Evolutionary conservation across 2,113 vertebrate species (phyloP).

Genomic region (Bujurquina vittata): DNA sequence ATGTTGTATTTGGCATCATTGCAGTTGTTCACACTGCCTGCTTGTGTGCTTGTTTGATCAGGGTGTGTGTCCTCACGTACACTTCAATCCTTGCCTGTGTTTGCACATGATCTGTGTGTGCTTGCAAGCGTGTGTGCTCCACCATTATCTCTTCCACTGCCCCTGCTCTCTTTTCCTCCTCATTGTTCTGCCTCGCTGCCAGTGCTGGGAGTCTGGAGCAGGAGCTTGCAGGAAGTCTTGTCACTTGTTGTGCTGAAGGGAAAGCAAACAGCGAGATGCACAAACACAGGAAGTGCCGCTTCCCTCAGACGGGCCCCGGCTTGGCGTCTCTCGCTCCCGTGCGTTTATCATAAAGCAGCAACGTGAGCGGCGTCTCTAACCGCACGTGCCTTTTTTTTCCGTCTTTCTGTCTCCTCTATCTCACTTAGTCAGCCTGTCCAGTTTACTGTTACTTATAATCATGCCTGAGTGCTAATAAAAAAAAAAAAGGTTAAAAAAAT

Average conservation of each 20-base stretch:
- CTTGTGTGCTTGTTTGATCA: slow-evolving; percentile 17
- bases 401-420: neutral
- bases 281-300: slow-evolving; percentile 63
- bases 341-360: slow-evolving; percentile 23
- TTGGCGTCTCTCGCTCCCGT: slow-evolving; percentile 16
- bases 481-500: neutral
- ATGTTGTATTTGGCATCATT: neutral
- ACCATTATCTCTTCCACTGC: neutral
- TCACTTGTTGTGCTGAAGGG: slow-evolving; percentile 23
- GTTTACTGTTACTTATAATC: neutral
- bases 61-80: slow-evolving; percentile 3
- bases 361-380: slow-evolving; percentile 7
- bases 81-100: slow-evolving; percentile 43
- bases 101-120: slow-evolving; percentile 6
- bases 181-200: slow-evolving; percentile 56
- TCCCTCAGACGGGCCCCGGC: slow-evolving; percentile 1
- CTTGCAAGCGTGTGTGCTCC: neutral
- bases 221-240: slow-evolving; percentile 57
- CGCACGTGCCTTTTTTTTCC: neutral
- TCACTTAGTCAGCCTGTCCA: neutral
- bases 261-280: slow-evolving; percentile 41
- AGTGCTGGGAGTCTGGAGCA: slow-evolving; percentile 2
- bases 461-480: neutral
- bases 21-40: neutral
- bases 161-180: slow-evolving; percentile 39